Base-by-base conservation (phyloP, 2,888 invertebrate species). In the Aphelenchoides bicaudatus region DNA sequence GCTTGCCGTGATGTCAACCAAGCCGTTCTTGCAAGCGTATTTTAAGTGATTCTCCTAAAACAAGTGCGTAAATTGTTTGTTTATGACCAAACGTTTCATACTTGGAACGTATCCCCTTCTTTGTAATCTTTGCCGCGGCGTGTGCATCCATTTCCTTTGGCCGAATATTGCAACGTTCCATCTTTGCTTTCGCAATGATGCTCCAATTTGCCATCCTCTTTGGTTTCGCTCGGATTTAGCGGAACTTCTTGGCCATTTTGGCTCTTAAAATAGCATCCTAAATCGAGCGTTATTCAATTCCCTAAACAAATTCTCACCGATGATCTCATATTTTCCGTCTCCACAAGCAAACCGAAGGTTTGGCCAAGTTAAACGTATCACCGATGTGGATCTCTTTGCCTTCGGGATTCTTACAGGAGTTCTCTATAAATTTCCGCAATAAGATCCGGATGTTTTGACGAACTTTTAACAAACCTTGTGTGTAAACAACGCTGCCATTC, bases 401-500 rank as follows among this genome's bases (percentile, higher is more conserved):
- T n/a, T 43, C 10, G 13, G n/a, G 30, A 19, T 56, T 46, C 16
- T 19, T 28, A 37, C 61, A 61, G 19, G 55, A 28, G 16, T 53
- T 25, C 46, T 61, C 61, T 61, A 8, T 6, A 59, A 16, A 23
- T 27, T 37, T 37, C 1, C 6, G 6, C 16, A 6, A 6, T 43
- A 10, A 43, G 16, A 43, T 16, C 6, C 6, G 19, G 16, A 10
- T 16, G 16, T 43, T 43, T 43, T 16, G 10, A 8, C 19, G 10
- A 19, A 16, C 54, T 65, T 51, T 4, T 16, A 51, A 16, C n/a
- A n/a, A 2, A 63, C 69, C 70, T 58, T 67, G 64, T 2, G 70
- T 67, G 53, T 67, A 67, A 34, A 67, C 53, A 27, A 71, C 67
- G 6, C 65, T 62, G 3, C 62, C 62, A 46, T 67, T 67, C 3